Percentiles rank a stretch among this genome's conserved stretches.
phyloP scores from a whole-genome alignment of 2,888 invertebrate species.

The Andrena bucephala region DNA sequence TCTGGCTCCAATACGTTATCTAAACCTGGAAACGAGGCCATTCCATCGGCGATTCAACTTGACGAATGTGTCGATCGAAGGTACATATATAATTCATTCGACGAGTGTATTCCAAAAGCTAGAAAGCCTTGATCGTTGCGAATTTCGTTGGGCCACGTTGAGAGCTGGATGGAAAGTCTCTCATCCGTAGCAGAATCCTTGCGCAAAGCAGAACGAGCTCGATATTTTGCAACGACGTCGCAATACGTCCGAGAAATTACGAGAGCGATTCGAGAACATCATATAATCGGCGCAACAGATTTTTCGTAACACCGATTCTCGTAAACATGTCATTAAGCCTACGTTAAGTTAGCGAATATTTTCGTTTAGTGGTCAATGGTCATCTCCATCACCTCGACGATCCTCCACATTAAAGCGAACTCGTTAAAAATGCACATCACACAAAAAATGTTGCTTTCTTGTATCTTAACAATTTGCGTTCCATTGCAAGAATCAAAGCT shows the following conservation, averaged over 20 bases:
- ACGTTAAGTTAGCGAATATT: no score
- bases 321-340: no score
- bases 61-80: background rate
- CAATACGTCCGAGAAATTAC: slow-evolving; percentile 18
- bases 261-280: slow-evolving; percentile 7
- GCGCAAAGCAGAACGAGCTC: slow-evolving; percentile 23
- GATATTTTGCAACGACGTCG: slow-evolving; percentile 31
- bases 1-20: background rate
- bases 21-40: background rate
- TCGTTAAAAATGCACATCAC: no score
- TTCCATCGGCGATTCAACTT: background rate
- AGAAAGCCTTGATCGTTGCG: background rate
- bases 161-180: slow-evolving; percentile 27
- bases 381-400: no score
- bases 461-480: no score
- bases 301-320: no score
- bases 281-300: background rate
- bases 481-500: no score
- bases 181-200: slow-evolving; percentile 23
- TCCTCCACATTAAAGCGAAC: no score
- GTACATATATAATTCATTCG: no score
- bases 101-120: background rate
- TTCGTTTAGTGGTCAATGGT: no score
- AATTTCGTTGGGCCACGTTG: background rate
- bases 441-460: no score